phyloP scores from a whole-genome alignment of 2,113 vertebrate species.

The Chitala chitala region DNA sequence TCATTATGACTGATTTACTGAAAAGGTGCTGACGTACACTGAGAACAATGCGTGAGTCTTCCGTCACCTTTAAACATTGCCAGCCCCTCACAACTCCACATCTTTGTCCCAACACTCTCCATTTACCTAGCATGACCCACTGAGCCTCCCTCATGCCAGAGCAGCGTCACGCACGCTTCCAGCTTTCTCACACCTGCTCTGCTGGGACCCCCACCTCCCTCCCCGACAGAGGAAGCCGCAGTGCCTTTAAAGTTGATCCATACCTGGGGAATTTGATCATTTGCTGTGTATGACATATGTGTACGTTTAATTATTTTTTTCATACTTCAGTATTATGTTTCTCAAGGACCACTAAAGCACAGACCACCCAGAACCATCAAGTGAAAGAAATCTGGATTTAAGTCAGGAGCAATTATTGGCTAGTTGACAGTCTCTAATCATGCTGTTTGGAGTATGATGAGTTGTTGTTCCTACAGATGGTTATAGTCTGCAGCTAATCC shows the following conservation, averaged over 20 bases:
- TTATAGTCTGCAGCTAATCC: not conserved
- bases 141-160: not conserved
- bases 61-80: not conserved
- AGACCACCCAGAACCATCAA: conserved; percentile 52
- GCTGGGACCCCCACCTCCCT: conserved; percentile 12
- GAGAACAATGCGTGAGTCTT: not conserved
- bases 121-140: not conserved
- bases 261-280: conserved; percentile 44
- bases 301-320: conserved; percentile 58
- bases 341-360: conserved; percentile 32
- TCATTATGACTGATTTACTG: too few relatives aligned
- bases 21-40: too few relatives aligned
- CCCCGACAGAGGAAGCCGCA: conserved; percentile 25
- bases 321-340: conserved; percentile 55
- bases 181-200: not conserved
- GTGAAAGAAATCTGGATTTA: conserved; percentile 29
- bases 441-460: not conserved
- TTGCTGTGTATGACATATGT: conserved; percentile 53
- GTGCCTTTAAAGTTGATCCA: conserved; percentile 32
- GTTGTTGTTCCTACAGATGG: not conserved
- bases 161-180: not conserved
- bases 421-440: not conserved
- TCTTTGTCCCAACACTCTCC: not conserved
- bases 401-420: conserved; percentile 21
- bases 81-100: not conserved